These are phyloP conservation scores for Podarcis siculus DNA, from an alignment of 2,797 vertebrate genomes.

Conservation along the genomic window DNA sequence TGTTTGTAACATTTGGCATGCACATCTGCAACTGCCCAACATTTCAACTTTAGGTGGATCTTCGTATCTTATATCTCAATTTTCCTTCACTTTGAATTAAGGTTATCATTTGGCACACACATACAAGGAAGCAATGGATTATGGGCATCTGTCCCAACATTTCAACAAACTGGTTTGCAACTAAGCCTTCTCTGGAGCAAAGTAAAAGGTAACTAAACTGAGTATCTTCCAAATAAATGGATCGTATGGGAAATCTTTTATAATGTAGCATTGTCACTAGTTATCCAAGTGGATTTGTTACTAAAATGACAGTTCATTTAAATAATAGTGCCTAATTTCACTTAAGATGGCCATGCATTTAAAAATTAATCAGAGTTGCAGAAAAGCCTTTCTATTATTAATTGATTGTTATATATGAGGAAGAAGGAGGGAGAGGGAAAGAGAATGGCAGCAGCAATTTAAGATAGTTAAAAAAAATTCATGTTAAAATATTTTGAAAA, in stretches of 20 bases:
- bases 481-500: slow-evolving; percentile 12
- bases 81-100: neutral
- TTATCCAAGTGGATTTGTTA: neutral
- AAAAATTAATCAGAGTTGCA: neutral
- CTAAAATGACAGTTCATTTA: neutral
- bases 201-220: neutral
- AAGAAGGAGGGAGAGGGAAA: neutral
- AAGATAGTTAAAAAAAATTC: neutral
- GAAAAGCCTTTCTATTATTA: neutral
- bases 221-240: neutral
- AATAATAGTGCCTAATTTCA: neutral
- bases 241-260: neutral
- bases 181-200: neutral
- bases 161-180: neutral
- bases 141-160: neutral
- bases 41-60: neutral
- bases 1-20: neutral
- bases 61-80: neutral
- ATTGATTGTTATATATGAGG: neutral
- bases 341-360: neutral
- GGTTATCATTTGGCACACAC: neutral
- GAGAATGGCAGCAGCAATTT: neutral
- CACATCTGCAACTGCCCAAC: neutral
- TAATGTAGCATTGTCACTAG: neutral
- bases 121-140: neutral